These are phyloP conservation scores for Drosophila setosimentum DNA, from an alignment of 2,888 invertebrate species.

Conservation along the genomic window DNA sequence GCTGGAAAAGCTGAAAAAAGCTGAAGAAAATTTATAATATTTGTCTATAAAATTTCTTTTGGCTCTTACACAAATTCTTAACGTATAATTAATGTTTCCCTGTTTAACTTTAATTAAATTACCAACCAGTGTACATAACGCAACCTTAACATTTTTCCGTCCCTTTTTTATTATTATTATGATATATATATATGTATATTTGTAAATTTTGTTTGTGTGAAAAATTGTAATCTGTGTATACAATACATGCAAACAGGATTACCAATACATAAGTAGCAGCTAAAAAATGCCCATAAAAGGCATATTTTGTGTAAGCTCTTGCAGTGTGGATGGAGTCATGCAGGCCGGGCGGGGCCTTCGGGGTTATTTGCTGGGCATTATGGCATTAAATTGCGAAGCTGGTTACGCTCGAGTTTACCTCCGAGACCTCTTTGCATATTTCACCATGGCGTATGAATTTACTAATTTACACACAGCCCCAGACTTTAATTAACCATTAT, in stretches of 20 bases:
- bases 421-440: constrained; percentile 14
- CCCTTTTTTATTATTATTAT: not conserved
- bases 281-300: constrained; percentile 46
- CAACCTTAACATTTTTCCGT: not conserved
- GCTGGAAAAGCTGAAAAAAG: not conserved
- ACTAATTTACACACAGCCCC: constrained; percentile 35
- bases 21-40: not conserved
- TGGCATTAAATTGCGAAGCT: constrained; percentile 18
- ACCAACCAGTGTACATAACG: not conserved
- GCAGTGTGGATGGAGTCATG: not conserved
- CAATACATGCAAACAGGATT: not conserved
- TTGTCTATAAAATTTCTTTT: not conserved
- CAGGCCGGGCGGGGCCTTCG: not conserved
- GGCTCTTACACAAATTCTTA: not conserved
- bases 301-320: constrained; percentile 44
- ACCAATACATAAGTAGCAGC: not conserved
- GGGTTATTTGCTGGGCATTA: constrained; percentile 12
- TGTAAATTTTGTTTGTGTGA: not conserved
- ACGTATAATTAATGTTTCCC: not conserved
- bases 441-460: constrained; percentile 18
- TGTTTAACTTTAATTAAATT: not conserved
- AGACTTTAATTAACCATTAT: constrained; percentile 58
- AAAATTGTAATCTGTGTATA: not conserved
- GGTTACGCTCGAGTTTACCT: constrained; percentile 48
- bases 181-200: too few species aligned